These are phyloP conservation scores for Chaetogeoica ovagalla DNA, from an alignment of 2,888 invertebrate genomes.

Conservation along the genomic window DNA sequence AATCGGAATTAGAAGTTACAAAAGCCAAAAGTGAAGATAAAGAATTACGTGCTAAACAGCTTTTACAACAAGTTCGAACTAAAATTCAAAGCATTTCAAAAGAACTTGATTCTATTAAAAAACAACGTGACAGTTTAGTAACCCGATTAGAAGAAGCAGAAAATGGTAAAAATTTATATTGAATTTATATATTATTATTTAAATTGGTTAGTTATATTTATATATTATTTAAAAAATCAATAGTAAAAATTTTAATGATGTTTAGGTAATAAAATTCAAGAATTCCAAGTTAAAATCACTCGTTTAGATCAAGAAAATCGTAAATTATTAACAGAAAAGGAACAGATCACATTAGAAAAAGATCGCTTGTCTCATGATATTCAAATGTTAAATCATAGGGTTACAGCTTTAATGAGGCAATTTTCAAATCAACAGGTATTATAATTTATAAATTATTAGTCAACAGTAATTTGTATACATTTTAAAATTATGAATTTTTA, in stretches of 20 bases:
- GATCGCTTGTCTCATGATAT: slow-evolving; percentile 65
- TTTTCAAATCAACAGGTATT: slow-evolving; percentile 64
- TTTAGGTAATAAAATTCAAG: slow-evolving; percentile 23
- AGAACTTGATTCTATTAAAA: slow-evolving; percentile 54
- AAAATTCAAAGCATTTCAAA: slow-evolving; percentile 75
- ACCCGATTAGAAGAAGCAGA: slow-evolving; percentile 53
- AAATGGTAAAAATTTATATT: slow-evolving; percentile 55
- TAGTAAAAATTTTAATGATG: neutral
- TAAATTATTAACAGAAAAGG: slow-evolving; percentile 73
- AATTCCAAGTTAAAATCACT: slow-evolving; percentile 19
- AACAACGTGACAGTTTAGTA: slow-evolving; percentile 30
- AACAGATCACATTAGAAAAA: slow-evolving; percentile 66
- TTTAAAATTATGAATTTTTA: too few species aligned
- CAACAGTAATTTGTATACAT: too few species aligned
- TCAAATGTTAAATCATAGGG: slow-evolving; percentile 73
- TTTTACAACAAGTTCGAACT: slow-evolving; percentile 74
- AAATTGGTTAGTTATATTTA: neutral
- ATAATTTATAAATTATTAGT: neutral
- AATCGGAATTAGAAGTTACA: slow-evolving; percentile 67
- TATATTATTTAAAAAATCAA: neutral
- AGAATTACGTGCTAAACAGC: slow-evolving; percentile 69
- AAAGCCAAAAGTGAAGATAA: slow-evolving; percentile 71
- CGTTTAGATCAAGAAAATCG: slow-evolving; percentile 63
- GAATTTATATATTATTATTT: slow-evolving; percentile 54
- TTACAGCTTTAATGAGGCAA: slow-evolving; percentile 71